These are phyloP conservation scores for Triplophysa rosa DNA, from an alignment of 2,113 vertebrate species.

Conservation along the genomic window DNA sequence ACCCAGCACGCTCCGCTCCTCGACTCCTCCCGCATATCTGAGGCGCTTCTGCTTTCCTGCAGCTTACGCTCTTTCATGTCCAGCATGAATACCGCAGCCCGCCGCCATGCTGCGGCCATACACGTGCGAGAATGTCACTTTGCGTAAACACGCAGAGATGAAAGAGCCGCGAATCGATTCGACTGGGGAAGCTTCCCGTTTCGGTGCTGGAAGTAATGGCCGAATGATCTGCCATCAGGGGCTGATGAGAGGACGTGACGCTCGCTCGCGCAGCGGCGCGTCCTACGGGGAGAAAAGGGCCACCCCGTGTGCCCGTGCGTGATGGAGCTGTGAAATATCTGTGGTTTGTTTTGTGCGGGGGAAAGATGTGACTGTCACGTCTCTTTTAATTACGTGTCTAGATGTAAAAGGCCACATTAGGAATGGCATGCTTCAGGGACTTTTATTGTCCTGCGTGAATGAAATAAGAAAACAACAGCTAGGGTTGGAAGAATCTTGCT, in stretches of 20 bases:
- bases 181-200: neutral
- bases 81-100: constrained; percentile 38
- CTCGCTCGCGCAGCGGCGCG: neutral
- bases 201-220: constrained; percentile 12
- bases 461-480: neutral
- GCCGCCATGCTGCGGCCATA: neutral
- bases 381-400: constrained; percentile 4
- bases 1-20: neutral
- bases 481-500: no score
- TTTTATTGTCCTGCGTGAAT: neutral
- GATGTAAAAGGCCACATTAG: neutral
- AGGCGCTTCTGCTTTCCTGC: constrained; percentile 9
- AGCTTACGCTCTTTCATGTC: constrained; percentile 23
- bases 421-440: constrained; percentile 1
- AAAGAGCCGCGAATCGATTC: constrained; percentile 63
- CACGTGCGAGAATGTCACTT: constrained; percentile 28
- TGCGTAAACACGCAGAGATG: constrained; percentile 64
- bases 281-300: constrained; percentile 63
- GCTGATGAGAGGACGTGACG: constrained; percentile 29
- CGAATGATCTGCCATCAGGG: constrained; percentile 6
- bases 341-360: neutral
- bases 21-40: neutral
- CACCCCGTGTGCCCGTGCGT: constrained; percentile 69
- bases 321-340: constrained; percentile 34
- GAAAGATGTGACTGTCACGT: neutral